Conservation (phyloP, 1,140 invertebrate species). For the Drosophila orena region DNA sequence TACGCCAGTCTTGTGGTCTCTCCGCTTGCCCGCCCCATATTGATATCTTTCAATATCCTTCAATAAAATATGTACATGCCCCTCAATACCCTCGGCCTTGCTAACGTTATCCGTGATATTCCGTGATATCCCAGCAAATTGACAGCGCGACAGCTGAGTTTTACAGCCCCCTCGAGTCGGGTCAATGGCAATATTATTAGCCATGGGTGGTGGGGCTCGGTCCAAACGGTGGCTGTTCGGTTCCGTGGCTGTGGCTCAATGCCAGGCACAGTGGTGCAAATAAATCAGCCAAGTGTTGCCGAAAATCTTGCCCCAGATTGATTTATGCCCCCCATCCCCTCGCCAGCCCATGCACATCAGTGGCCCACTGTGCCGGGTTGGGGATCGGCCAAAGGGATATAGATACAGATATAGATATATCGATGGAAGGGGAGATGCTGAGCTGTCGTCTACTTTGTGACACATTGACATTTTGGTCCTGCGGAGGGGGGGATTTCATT, state of each 20-base stretch:
- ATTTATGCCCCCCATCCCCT: slow-evolving; percentile 14
- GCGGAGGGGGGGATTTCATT: slow-evolving; percentile 61
- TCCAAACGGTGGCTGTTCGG: not conserved
- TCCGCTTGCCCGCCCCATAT: slow-evolving; percentile 52
- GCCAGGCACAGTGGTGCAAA: slow-evolving; percentile 24
- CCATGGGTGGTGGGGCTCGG: slow-evolving; percentile 8
- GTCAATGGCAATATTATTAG: slow-evolving; percentile 82
- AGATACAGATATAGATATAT: not conserved
- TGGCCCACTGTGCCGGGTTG: slow-evolving; percentile 1
- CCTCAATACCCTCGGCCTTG: slow-evolving; percentile 16
- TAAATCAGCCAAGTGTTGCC: slow-evolving; percentile 36
- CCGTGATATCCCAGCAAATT: slow-evolving; percentile 55
- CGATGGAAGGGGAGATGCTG: slow-evolving; percentile 6
- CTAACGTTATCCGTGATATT: slow-evolving; percentile 4
- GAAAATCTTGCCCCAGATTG: slow-evolving; percentile 38
- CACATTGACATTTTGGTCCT: slow-evolving; percentile 67
- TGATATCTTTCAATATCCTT: slow-evolving; percentile 83
- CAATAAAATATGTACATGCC: slow-evolving; percentile 84
- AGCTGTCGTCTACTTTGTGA: slow-evolving; percentile 74
- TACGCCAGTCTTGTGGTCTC: slow-evolving; percentile 8
- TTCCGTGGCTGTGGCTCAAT: too few relatives aligned
- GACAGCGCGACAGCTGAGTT: slow-evolving; percentile 78
- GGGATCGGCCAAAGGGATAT: not conserved
- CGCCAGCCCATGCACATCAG: not conserved
- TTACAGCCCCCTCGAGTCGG: slow-evolving; percentile 67